Conservation (phyloP, 2,888 invertebrate species). For the Brassicogethes aeneus region DNA sequence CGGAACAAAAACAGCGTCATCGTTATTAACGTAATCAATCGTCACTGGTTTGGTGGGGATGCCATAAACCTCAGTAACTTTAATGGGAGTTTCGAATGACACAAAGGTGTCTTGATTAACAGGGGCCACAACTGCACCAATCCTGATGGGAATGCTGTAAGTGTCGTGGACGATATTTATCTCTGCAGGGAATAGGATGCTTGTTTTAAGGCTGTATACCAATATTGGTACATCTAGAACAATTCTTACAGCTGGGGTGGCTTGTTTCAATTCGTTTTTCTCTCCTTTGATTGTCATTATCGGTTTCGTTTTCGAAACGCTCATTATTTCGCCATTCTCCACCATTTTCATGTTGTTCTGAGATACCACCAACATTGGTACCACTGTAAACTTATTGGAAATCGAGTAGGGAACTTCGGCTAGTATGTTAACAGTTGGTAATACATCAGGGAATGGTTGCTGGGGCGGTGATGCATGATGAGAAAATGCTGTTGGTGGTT, state of each 20-base stretch:
- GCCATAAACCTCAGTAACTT: constrained; percentile 38
- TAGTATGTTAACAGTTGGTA: constrained; percentile 32
- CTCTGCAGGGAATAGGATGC: constrained; percentile 39
- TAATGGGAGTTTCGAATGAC: constrained; percentile 33
- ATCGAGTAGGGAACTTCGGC: constrained; percentile 33
- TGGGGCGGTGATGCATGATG: constrained; percentile 10
- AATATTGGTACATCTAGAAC: constrained; percentile 36
- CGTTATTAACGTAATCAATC: constrained; percentile 22
- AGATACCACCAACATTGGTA: constrained; percentile 35
- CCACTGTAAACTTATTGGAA: constrained; percentile 32
- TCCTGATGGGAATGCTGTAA: constrained; percentile 36
- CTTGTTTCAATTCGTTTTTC: constrained; percentile 30
- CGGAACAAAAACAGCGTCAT: constrained; percentile 17
- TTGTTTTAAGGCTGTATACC: constrained; percentile 34
- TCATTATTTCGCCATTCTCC: constrained; percentile 34
- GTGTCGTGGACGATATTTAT: constrained; percentile 37
- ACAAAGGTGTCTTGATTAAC: constrained; percentile 30
- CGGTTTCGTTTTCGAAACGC: constrained; percentile 35
- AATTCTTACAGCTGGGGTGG: constrained; percentile 40
- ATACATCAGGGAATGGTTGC: constrained; percentile 12
- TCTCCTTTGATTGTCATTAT: constrained; percentile 34
- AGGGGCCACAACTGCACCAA: constrained; percentile 42
- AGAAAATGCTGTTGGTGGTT: too few species aligned
- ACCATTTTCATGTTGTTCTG: constrained; percentile 34
- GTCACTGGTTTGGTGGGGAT: constrained; percentile 36